phyloP scores from a whole-genome alignment of 2,797 vertebrate genomes.

The Bradypodion pumilum region DNA sequence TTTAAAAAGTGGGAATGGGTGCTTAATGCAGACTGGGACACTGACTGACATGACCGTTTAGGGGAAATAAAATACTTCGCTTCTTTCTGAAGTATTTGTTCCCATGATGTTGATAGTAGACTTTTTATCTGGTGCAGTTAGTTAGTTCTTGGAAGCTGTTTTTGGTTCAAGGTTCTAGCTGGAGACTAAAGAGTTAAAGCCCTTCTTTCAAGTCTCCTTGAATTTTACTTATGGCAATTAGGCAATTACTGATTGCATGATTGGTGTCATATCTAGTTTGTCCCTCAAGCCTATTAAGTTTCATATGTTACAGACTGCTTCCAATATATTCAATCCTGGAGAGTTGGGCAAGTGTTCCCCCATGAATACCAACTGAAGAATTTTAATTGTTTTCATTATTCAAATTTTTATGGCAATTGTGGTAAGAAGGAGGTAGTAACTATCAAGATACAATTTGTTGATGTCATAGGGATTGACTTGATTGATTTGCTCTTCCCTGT shows the following conservation, averaged over 20 bases:
- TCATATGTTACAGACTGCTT: not conserved
- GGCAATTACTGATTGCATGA: not conserved
- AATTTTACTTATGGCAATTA: not conserved
- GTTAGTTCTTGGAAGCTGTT: too few species aligned
- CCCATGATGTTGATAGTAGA: too few species aligned
- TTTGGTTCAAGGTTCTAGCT: too few species aligned
- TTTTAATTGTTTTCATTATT: not conserved
- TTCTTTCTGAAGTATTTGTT: too few species aligned
- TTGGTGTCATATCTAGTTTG: not conserved
- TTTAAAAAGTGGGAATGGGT: too few species aligned
- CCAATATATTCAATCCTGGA: not conserved
- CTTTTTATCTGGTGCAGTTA: too few species aligned
- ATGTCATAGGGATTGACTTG: not conserved
- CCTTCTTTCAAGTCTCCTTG: not conserved
- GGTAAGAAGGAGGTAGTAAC: not conserved
- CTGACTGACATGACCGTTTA: too few species aligned
- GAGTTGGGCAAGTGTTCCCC: not conserved
- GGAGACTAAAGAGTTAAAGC: not conserved
- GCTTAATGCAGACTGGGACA: too few species aligned
- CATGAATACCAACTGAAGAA: not conserved
- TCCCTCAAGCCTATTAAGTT: not conserved
- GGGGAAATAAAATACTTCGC: too few species aligned
- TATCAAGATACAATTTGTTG: not conserved
- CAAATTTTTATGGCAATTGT: not conserved
- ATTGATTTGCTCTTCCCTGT: not conserved